These are phyloP conservation scores for Danio choprae DNA, from an alignment of 2,797 vertebrate genomes.

Conservation along the genomic window DNA sequence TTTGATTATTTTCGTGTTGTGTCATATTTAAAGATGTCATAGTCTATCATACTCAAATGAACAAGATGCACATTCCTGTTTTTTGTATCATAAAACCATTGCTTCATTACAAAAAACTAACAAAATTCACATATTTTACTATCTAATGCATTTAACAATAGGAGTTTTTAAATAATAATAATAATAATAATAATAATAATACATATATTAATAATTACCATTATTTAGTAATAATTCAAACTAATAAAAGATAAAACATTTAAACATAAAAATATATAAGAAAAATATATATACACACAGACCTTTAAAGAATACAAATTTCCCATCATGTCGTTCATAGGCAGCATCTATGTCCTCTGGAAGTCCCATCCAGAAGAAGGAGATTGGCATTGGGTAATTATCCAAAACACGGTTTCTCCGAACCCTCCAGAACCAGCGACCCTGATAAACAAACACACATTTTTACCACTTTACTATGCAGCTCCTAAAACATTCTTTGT, in stretches of 20 bases:
- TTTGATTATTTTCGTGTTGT: slow-evolving; percentile 52
- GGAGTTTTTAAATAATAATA: too few relatives aligned
- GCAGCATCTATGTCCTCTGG: slow-evolving; percentile 92
- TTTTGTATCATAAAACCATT: neutral
- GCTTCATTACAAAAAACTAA: neutral
- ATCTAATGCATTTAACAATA: too few relatives aligned
- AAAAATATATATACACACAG: neutral
- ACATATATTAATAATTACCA: too few relatives aligned
- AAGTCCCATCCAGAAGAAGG: slow-evolving; percentile 94
- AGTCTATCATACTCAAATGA: neutral
- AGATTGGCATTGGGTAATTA: slow-evolving; percentile 97
- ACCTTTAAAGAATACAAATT: slow-evolving; percentile 99
- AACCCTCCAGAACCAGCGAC: slow-evolving; percentile 98
- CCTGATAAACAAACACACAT: slow-evolving; percentile 72
- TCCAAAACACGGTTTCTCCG: slow-evolving; percentile 92
- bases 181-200: too few relatives aligned
- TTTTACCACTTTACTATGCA: neutral
- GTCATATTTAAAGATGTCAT: slow-evolving; percentile 8
- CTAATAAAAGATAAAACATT: too few relatives aligned
- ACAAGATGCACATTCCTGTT: neutral
- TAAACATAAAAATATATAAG: too few relatives aligned
- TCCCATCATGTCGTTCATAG: slow-evolving; percentile 94
- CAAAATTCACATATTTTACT: too few relatives aligned
- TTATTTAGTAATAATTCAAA: too few relatives aligned
- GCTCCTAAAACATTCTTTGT: neutral